A percentile compares a stretch with the other conserved stretches of the same genome.
Conservation (phyloP, 2,113 vertebrate genomes). For the Phocoena sinus region DNA sequence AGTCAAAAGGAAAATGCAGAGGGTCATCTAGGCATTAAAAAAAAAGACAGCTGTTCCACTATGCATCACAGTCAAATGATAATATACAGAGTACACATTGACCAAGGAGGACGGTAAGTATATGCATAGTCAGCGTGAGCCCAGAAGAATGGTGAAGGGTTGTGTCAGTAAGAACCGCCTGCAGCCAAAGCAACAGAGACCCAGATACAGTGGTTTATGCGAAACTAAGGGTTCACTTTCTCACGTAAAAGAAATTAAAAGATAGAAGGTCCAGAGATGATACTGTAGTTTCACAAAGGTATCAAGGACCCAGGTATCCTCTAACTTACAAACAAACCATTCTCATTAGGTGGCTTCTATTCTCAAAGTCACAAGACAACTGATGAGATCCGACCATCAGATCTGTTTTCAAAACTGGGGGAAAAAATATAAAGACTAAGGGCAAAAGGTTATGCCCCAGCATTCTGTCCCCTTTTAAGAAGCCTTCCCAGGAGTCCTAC, state of each 20-base stretch:
- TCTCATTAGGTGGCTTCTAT: not conserved
- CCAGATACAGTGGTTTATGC: not conserved
- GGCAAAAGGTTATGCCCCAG: not conserved
- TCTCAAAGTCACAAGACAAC: not conserved
- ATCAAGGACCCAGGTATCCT: not conserved
- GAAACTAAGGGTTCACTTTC: not conserved
- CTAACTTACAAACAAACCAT: not conserved
- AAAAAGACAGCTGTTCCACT: not conserved
- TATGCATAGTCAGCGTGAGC: rapidly evolving
- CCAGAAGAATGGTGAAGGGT: not conserved
- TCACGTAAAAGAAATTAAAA: not conserved
- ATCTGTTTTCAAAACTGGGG: not conserved
- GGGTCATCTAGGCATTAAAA: not conserved
- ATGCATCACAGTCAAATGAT: not conserved
- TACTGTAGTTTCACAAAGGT: not conserved
- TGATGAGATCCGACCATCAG: not conserved
- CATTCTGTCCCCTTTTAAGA: not conserved
- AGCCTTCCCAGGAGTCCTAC: not conserved
- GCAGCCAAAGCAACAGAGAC: not conserved
- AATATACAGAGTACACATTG: not conserved
- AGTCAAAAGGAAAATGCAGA: not conserved
- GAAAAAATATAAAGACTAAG: not conserved
- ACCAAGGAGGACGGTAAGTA: too few relatives aligned
- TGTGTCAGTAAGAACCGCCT: not conserved
- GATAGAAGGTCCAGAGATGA: not conserved